Evolutionary conservation across 2,113 vertebrate species (phyloP).

Genomic region (Camelus bactrianus): DNA sequence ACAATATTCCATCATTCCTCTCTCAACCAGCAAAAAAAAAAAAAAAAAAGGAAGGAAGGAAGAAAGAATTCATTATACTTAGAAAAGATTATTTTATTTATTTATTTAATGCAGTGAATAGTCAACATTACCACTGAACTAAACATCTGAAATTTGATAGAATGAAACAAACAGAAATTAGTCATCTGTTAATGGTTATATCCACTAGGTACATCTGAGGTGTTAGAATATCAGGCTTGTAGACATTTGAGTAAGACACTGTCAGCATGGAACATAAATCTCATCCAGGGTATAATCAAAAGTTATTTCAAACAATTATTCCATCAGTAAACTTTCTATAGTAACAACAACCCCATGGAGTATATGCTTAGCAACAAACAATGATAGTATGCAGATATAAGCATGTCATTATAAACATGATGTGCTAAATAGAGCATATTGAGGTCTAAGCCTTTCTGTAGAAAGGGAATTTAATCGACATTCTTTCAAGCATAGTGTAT

Average conservation of each 20-base stretch:
- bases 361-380: constrained; percentile 64
- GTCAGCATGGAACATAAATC: constrained; percentile 72
- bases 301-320: constrained; percentile 65
- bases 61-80: constrained; percentile 25
- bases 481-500: constrained; percentile 81
- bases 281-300: constrained; percentile 59
- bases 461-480: constrained; percentile 66
- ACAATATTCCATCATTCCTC: background rate
- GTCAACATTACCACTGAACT: constrained; percentile 69
- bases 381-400: constrained; percentile 57
- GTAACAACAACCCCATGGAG: constrained; percentile 48
- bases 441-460: constrained; percentile 76
- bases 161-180: constrained; percentile 67
- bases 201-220: constrained; percentile 57
- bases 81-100: constrained; percentile 63
- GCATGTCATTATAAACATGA: constrained; percentile 62
- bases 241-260: constrained; percentile 60
- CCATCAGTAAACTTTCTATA: constrained; percentile 65
- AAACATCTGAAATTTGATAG: constrained; percentile 74
- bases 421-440: constrained; percentile 64
- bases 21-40: background rate
- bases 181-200: constrained; percentile 73
- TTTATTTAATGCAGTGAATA: constrained; percentile 78
- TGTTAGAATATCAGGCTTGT: constrained; percentile 70
- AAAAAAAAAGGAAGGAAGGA: background rate